A percentile compares a stretch with the other conserved stretches of the same genome.
These are phyloP conservation scores for Merodon equestris DNA, from an alignment of 2,888 invertebrate species.

Conservation along the genomic window DNA sequence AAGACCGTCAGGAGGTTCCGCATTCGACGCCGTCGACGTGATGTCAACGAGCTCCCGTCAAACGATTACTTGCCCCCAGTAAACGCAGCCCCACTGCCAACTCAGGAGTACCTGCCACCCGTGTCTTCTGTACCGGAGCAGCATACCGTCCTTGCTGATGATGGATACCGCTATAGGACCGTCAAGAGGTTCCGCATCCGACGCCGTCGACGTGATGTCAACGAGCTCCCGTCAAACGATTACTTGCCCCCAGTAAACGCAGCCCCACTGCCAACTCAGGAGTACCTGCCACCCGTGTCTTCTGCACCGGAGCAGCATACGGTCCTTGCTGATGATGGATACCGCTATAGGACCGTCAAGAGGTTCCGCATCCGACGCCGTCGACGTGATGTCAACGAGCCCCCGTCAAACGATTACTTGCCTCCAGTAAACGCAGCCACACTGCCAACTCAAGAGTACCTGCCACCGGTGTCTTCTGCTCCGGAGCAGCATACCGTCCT, in stretches of 20 bases:
- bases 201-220: constrained; percentile 72
- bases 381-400: neutral
- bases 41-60: no score
- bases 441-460: constrained; percentile 67
- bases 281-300: constrained; percentile 66
- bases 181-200: constrained; percentile 70
- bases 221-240: constrained; percentile 67
- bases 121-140: constrained; percentile 31
- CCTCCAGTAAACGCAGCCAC: constrained; percentile 60
- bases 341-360: constrained; percentile 63
- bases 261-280: constrained; percentile 60
- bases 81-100: constrained; percentile 66
- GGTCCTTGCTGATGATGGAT: constrained; percentile 63
- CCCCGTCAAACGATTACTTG: constrained; percentile 62
- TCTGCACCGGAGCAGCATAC: constrained; percentile 23
- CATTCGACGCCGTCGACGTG: constrained; percentile 72
- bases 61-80: constrained; percentile 73
- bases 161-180: constrained; percentile 77
- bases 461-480: constrained; percentile 57
- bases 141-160: constrained; percentile 69
- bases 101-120: constrained; percentile 69
- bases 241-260: constrained; percentile 67
- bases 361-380: constrained; percentile 32
- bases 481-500: constrained; percentile 60
- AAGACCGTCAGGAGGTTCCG: constrained; percentile 60